Percentiles rank a stretch among this genome's conserved stretches.
Evolutionary conservation across 2,888 invertebrate species (phyloP).

Genomic region (Rotaria macrura): DNA sequence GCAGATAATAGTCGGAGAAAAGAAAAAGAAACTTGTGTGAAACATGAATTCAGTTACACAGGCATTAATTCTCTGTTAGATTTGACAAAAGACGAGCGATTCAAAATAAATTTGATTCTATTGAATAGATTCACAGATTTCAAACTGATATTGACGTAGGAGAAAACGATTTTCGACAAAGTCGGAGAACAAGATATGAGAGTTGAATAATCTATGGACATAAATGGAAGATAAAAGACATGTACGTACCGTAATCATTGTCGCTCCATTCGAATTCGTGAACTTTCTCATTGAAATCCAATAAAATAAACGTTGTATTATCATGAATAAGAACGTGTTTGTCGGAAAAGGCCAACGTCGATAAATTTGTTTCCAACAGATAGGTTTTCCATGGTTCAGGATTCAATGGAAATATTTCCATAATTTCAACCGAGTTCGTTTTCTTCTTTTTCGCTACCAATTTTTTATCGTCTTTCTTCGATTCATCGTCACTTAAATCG

Average conservation of each 20-base stretch:
- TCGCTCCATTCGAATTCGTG: neutral
- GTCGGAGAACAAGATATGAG: no score
- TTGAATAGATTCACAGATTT: no score
- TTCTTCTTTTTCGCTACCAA: neutral
- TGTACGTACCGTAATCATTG: neutral
- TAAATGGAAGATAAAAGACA: no score
- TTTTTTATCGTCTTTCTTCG: neutral
- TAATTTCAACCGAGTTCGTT: neutral
- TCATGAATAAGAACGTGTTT: neutral
- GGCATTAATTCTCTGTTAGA: no score
- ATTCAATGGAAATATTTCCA: neutral
- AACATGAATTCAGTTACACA: no score
- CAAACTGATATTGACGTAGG: no score
- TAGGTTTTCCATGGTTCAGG: neutral
- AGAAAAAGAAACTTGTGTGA: no score
- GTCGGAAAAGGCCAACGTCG: neutral
- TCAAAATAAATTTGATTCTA: no score
- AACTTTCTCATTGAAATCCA: neutral
- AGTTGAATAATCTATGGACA: no score
- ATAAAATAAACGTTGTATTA: neutral
- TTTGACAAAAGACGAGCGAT: no score
- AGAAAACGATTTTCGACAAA: no score
- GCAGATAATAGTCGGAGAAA: no score
- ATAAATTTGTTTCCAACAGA: neutral
- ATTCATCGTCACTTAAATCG: neutral